These are phyloP conservation scores for Theocolax elegans DNA, from an alignment of 1,140 invertebrate species.

Conservation along the genomic window DNA sequence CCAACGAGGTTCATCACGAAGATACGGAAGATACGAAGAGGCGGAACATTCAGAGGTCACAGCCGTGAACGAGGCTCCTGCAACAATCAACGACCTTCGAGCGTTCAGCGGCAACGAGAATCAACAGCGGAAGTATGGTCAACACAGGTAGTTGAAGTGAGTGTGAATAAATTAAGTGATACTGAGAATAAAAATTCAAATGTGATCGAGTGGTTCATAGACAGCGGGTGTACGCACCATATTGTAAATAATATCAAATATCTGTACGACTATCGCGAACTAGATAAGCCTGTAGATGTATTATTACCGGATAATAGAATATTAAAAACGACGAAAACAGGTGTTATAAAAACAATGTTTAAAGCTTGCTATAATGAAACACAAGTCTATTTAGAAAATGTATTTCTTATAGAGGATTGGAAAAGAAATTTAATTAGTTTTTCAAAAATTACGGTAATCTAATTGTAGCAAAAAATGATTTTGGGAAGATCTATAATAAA, in stretches of 20 bases:
- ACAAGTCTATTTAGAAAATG: slow-evolving; percentile 36
- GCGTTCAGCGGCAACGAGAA: not conserved
- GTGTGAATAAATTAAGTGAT: slow-evolving; percentile 4
- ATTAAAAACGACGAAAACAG: slow-evolving; percentile 25
- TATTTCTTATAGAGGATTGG: slow-evolving; percentile 34
- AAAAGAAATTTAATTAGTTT: slow-evolving; percentile 39
- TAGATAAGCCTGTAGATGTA: not conserved
- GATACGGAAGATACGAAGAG: not conserved
- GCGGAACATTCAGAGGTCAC: not conserved
- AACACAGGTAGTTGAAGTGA: slow-evolving; percentile 5
- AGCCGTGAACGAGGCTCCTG: not conserved
- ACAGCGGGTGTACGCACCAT: slow-evolving; percentile 6
- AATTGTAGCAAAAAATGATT: slow-evolving; percentile 27
- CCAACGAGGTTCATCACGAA: not conserved
- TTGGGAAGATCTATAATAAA: slow-evolving; percentile 3
- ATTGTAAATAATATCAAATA: not conserved
- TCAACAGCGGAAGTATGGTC: slow-evolving; percentile 2
- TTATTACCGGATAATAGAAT: not conserved
- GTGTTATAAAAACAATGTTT: slow-evolving; percentile 26
- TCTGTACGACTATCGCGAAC: not conserved
- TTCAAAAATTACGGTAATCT: slow-evolving; percentile 28
- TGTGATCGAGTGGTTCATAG: slow-evolving; percentile 7
- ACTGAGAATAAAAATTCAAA: not conserved
- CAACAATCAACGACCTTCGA: not conserved
- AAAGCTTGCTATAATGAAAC: slow-evolving; percentile 32